Conservation (phyloP, 2,888 invertebrate genomes). For the Cheilosia soror region DNA sequence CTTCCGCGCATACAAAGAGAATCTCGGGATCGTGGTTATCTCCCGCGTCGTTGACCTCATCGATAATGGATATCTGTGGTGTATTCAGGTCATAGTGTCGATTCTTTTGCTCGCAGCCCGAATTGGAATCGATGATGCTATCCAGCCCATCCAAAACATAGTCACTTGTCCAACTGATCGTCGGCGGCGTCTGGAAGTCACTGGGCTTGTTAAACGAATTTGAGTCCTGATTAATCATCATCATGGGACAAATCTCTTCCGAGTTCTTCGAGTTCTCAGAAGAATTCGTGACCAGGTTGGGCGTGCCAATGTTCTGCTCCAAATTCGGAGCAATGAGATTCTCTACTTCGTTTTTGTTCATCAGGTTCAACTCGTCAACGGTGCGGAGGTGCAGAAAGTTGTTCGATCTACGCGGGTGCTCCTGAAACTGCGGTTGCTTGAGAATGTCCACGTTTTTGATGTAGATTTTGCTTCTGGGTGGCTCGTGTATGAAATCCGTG, state of each 20-base stretch:
- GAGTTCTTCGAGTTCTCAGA: slow-evolving; percentile 76
- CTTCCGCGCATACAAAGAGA: slow-evolving; percentile 76
- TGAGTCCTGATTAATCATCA: slow-evolving; percentile 55
- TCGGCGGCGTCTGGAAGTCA: slow-evolving; percentile 53
- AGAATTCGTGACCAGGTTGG: slow-evolving; percentile 57
- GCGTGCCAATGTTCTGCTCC: slow-evolving; percentile 76
- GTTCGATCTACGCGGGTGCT: slow-evolving; percentile 79
- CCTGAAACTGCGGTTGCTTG: slow-evolving; percentile 79
- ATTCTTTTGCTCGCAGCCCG: slow-evolving; percentile 62
- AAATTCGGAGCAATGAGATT: slow-evolving; percentile 81
- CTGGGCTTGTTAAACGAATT: slow-evolving; percentile 61
- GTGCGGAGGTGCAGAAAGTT: slow-evolving; percentile 81
- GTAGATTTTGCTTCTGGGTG: slow-evolving; percentile 80
- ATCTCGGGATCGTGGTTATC: slow-evolving; percentile 76
- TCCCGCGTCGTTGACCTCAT: slow-evolving; percentile 43
- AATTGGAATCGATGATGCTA: slow-evolving; percentile 69
- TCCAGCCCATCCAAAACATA: slow-evolving; percentile 74
- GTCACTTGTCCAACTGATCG: slow-evolving; percentile 72
- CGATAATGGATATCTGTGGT: slow-evolving; percentile 78
- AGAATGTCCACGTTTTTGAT: slow-evolving; percentile 82
- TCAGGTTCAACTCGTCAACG: slow-evolving; percentile 83
- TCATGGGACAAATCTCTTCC: slow-evolving; percentile 59
- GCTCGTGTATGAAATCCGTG: slow-evolving; percentile 51
- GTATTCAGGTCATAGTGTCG: slow-evolving; percentile 78
- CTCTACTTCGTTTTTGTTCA: slow-evolving; percentile 83